These are phyloP conservation scores for Thunnus thynnus DNA, from an alignment of 2,113 vertebrate species.

Conservation along the genomic window DNA sequence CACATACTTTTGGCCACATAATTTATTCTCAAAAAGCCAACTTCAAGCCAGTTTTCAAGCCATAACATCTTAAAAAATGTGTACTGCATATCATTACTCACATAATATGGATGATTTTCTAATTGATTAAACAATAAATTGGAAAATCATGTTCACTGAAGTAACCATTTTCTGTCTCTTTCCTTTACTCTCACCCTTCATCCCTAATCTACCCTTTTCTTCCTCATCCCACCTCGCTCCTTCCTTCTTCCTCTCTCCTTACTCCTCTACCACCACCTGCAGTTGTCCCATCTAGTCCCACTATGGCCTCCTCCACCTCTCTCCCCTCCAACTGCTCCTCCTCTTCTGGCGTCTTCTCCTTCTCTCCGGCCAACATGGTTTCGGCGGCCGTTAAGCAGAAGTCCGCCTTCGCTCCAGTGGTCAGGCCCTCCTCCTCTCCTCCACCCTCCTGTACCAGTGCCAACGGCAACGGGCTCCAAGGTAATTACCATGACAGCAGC, in stretches of 20 bases:
- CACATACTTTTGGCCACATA: no score
- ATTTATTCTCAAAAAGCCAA: no score
- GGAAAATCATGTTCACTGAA: background rate
- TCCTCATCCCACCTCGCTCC: conserved; percentile 1
- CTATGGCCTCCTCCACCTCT: conserved; percentile 98
- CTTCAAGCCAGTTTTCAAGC: no score
- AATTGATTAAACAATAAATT: conserved; percentile 6
- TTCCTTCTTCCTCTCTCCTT: background rate
- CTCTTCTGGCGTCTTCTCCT: conserved; percentile 98
- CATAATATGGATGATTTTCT: background rate
- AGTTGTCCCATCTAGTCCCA: conserved; percentile 99
- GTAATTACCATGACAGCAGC: conserved; percentile 78
- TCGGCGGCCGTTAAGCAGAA: conserved; percentile 99
- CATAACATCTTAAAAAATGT: no score
- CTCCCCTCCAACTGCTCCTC: conserved; percentile 98
- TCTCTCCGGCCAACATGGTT: conserved; percentile 99
- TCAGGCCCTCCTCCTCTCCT: conserved; percentile 96
- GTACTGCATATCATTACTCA: no score
- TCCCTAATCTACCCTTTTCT: background rate
- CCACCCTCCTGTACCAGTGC: conserved; percentile 97
- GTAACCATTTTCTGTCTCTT: conserved; percentile 1
- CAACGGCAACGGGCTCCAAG: conserved; percentile 98
- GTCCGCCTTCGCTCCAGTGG: conserved; percentile 97
- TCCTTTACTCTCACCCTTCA: conserved; percentile 2
- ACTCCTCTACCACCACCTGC: background rate